Evolutionary conservation across 2,113 vertebrate species (phyloP).

Genomic region (Bettongia penicillata): DNA sequence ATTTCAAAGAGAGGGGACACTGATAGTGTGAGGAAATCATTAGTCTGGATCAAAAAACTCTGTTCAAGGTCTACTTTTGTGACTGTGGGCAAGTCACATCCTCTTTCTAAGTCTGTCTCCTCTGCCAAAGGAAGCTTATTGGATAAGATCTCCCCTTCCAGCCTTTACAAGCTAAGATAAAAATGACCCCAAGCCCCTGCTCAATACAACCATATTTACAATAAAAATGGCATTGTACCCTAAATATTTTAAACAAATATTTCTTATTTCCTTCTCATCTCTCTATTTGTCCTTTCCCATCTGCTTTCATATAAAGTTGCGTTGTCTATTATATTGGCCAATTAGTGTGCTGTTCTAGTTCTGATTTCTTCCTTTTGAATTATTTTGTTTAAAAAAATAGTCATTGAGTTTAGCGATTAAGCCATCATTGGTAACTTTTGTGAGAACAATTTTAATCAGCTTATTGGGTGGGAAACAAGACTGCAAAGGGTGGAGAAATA

Average conservation of each 20-base stretch:
- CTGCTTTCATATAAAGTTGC: not conserved
- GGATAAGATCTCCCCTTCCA: not conserved
- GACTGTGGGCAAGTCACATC: not conserved
- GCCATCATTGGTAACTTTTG: not conserved
- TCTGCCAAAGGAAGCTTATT: not conserved
- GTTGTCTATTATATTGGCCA: not conserved
- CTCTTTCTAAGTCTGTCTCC: conserved; percentile 8
- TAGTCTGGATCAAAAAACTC: not conserved
- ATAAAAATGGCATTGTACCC: not conserved
- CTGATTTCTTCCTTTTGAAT: not conserved
- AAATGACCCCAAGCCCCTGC: not conserved
- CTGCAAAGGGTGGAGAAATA: not conserved
- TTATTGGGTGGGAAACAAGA: not conserved
- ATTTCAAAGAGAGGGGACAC: not conserved
- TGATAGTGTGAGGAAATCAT: not conserved
- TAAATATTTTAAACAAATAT: not conserved
- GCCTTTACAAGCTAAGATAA: not conserved
- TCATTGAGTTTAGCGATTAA: not conserved
- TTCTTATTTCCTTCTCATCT: not conserved
- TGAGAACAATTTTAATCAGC: not conserved
- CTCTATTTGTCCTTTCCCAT: not conserved
- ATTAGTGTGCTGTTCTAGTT: not conserved
- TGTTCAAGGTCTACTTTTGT: not conserved
- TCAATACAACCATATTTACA: not conserved
- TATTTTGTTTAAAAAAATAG: not conserved